These are phyloP conservation scores for Byasa hedistus DNA, from an alignment of 2,888 invertebrate species.

Conservation along the genomic window DNA sequence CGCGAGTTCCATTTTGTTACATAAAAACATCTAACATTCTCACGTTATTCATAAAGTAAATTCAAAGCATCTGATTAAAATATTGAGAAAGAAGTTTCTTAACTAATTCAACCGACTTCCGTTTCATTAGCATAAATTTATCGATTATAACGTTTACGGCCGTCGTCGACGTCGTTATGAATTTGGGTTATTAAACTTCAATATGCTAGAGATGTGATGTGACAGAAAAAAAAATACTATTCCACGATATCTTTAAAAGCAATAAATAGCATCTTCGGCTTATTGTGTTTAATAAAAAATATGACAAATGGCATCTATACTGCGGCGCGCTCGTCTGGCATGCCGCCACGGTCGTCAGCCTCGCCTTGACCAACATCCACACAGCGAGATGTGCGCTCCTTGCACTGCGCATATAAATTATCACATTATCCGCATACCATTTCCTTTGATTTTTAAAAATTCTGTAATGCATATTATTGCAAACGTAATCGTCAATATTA, in stretches of 20 bases:
- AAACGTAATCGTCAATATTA: constrained; percentile 5
- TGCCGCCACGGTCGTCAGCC: constrained; percentile 69
- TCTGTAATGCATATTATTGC: background rate
- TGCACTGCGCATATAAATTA: constrained; percentile 55
- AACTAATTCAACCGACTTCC: constrained; percentile 17
- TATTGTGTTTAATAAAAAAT: constrained; percentile 63
- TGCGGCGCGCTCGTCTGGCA: constrained; percentile 59
- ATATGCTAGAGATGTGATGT: constrained; percentile 1
- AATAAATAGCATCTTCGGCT: constrained; percentile 42
- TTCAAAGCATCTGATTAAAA: constrained; percentile 14
- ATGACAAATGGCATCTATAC: constrained; percentile 63
- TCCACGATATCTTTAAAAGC: constrained; percentile 18
- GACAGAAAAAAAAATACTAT: constrained; percentile 12
- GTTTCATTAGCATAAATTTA: constrained; percentile 27
- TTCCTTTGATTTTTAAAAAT: constrained; percentile 21
- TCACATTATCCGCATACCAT: constrained; percentile 23
- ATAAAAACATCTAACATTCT: constrained; percentile 5
- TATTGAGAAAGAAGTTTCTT: constrained; percentile 17
- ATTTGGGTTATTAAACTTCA: constrained; percentile 12
- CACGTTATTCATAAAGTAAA: constrained; percentile 16
- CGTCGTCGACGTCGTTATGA: constrained; percentile 3
- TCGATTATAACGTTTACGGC: constrained; percentile 13
- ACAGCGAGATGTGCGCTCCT: constrained; percentile 55
- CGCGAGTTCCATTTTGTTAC: background rate
- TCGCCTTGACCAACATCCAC: constrained; percentile 75